These are phyloP conservation scores for Lucinisca nassula DNA, from an alignment of 2,888 invertebrate genomes.

Conservation along the genomic window DNA sequence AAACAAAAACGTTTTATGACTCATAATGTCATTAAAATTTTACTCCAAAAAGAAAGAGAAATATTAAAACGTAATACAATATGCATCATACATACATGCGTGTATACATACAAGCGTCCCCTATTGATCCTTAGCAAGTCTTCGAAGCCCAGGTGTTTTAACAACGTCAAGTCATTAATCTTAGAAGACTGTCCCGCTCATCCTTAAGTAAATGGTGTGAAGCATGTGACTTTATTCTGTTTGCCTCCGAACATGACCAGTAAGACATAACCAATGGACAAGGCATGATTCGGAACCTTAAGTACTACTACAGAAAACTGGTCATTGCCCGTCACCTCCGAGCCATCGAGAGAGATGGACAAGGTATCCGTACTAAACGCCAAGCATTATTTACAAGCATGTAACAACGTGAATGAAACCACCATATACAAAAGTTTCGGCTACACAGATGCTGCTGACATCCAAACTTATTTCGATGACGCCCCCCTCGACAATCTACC, in stretches of 20 bases:
- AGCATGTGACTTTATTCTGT: conserved; percentile 60
- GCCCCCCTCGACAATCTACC: background rate
- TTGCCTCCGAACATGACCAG: conserved; percentile 72
- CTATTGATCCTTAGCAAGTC: no score
- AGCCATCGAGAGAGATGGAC: background rate
- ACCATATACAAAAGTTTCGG: background rate
- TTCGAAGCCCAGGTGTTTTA: no score
- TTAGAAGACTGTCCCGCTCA: conserved; percentile 73
- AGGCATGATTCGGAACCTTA: conserved; percentile 65
- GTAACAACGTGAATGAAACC: background rate
- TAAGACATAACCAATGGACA: conserved; percentile 69
- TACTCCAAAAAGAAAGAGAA: no score
- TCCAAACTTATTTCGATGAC: background rate
- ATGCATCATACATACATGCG: no score
- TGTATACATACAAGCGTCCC: no score
- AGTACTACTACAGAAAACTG: no score
- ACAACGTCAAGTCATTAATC: no score
- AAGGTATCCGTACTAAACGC: background rate
- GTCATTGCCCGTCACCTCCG: background rate
- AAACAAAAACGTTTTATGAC: no score
- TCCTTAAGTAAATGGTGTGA: conserved; percentile 54
- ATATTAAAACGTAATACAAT: no score
- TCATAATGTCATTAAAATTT: no score
- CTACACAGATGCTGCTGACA: background rate
- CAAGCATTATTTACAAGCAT: background rate